phyloP scores from a whole-genome alignment of 2,113 vertebrate species.

The human region GRCh38 chr13:53538501-53539000 shows the following conservation, averaged over 20 bases:
- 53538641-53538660: background rate
- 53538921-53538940: background rate
- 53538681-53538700: background rate
- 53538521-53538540: background rate
- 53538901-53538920: background rate
- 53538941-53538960: background rate
- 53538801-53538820: background rate
- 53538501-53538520: background rate
- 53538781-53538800: background rate
- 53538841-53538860: background rate
- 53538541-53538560: background rate
- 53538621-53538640: background rate
- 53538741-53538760: background rate
- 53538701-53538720: background rate
- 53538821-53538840: background rate
- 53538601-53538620: background rate
- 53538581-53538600: background rate
- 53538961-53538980: background rate
- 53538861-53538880: background rate
- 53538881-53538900: conserved; percentile 6
- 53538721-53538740: background rate
- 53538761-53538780: background rate
- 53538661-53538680: background rate
- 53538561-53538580: background rate
- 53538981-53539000: background rate